Conservation (phyloP, 2,888 invertebrate genomes). For the Nymphalis urticae region DNA sequence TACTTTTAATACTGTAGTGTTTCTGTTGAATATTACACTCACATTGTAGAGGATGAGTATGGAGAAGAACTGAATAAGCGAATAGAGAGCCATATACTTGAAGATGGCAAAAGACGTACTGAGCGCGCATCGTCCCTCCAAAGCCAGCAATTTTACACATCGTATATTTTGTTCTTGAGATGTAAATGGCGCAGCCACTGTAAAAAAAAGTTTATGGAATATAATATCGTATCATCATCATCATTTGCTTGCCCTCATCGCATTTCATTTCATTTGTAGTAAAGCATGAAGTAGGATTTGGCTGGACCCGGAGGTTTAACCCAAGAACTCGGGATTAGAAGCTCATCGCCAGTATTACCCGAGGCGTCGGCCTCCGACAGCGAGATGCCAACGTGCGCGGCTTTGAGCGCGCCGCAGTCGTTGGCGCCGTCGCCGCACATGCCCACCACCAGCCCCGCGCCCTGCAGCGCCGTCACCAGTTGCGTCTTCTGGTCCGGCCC, state of each 20-base stretch:
- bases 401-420: conserved; percentile 94
- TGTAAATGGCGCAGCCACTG: conserved; percentile 94
- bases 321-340: too few species aligned
- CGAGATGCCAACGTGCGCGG: conserved; percentile 93
- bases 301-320: too few species aligned
- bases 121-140: conserved; percentile 92
- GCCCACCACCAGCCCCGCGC: conserved; percentile 85
- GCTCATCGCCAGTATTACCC: conserved; percentile 47
- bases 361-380: conserved; percentile 93
- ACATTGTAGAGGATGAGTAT: conserved; percentile 89
- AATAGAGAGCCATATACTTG: conserved; percentile 95
- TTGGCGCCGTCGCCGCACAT: conserved; percentile 90
- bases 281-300: too few species aligned
- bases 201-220: background rate
- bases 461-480: conserved; percentile 86
- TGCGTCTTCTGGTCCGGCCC: conserved; percentile 91
- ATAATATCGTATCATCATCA: too few species aligned
- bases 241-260: too few species aligned
- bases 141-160: conserved; percentile 89
- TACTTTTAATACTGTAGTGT: too few species aligned
- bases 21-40: conserved; percentile 51
- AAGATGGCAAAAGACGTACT: conserved; percentile 95
- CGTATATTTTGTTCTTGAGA: conserved; percentile 90
- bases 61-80: conserved; percentile 93
- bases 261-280: too few species aligned